A percentile compares a stretch with the other conserved stretches of the same genome.
These are phyloP conservation scores for Trichopria drosophilae DNA, from an alignment of 2,888 invertebrate genomes.

Conservation along the genomic window DNA sequence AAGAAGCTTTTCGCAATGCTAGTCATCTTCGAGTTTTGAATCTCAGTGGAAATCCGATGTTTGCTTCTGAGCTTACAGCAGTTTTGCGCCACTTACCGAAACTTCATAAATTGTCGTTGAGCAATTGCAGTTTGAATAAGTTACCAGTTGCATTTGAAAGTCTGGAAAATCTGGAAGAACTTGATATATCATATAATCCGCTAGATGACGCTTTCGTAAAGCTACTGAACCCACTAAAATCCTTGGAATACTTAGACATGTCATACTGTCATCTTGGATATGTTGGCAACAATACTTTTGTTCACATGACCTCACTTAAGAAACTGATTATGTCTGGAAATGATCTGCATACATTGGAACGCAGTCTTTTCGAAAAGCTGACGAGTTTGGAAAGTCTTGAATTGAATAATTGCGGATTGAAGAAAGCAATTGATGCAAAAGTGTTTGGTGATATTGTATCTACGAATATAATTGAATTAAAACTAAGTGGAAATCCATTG, in stretches of 20 bases:
- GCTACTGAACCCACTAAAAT: constrained; percentile 67
- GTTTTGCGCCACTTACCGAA: constrained; percentile 69
- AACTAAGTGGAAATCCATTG: constrained; percentile 70
- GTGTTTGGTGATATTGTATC: constrained; percentile 70
- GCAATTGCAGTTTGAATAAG: constrained; percentile 68
- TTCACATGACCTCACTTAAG: constrained; percentile 70
- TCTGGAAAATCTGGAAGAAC: constrained; percentile 67
- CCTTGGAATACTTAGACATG: constrained; percentile 72
- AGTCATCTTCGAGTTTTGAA: constrained; percentile 68
- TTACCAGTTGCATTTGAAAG: constrained; percentile 70
- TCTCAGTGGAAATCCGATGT: constrained; percentile 70
- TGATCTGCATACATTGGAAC: constrained; percentile 67
- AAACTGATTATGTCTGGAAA: constrained; percentile 71
- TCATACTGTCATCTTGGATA: constrained; percentile 71
- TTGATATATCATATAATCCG: constrained; percentile 74
- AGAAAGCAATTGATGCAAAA: constrained; percentile 66
- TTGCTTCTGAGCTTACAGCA: constrained; percentile 69
- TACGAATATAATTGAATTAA: constrained; percentile 69
- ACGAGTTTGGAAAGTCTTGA: constrained; percentile 70
- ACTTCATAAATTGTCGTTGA: constrained; percentile 68
- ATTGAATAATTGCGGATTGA: constrained; percentile 70
- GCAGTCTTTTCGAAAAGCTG: constrained; percentile 70
- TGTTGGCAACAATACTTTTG: constrained; percentile 68
- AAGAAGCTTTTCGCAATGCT: constrained; percentile 70
- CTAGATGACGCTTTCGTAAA: constrained; percentile 69